These are phyloP conservation scores for Sinosuthora webbiana DNA, from an alignment of 2,113 vertebrate genomes.

Conservation along the genomic window DNA sequence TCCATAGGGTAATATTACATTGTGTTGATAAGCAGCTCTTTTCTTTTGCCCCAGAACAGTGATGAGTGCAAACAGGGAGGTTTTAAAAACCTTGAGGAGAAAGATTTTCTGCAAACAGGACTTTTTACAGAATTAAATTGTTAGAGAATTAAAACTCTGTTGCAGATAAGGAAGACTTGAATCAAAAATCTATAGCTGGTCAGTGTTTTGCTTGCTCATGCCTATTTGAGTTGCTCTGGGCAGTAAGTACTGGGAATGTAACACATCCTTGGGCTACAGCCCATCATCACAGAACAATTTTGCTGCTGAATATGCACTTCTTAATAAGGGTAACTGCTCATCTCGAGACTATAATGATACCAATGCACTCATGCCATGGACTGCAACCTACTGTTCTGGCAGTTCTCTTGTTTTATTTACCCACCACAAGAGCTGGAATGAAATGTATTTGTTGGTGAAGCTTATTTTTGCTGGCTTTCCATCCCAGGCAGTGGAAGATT, in stretches of 20 bases:
- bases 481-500: neutral
- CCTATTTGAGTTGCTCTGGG: neutral
- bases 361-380: constrained; percentile 6
- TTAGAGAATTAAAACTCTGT: neutral
- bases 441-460: constrained; percentile 27
- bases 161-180: neutral
- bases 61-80: neutral
- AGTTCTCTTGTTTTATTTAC: constrained; percentile 15
- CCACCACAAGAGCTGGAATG: neutral
- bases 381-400: constrained; percentile 32
- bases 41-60: neutral
- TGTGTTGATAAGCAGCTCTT: neutral
- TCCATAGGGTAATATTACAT: neutral
- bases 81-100: neutral
- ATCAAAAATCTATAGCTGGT: constrained; percentile 1
- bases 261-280: neutral
- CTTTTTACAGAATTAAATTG: neutral
- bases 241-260: neutral
- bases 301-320: constrained; percentile 49
- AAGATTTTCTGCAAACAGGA: neutral
- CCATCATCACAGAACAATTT: constrained; percentile 7
- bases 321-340: constrained; percentile 29
- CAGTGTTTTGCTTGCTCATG: neutral
- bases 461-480: constrained; percentile 40
- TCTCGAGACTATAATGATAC: constrained; percentile 53